Evolutionary conservation across 1,140 invertebrate species (phyloP).

Genomic region (Pararge aegeria): DNA sequence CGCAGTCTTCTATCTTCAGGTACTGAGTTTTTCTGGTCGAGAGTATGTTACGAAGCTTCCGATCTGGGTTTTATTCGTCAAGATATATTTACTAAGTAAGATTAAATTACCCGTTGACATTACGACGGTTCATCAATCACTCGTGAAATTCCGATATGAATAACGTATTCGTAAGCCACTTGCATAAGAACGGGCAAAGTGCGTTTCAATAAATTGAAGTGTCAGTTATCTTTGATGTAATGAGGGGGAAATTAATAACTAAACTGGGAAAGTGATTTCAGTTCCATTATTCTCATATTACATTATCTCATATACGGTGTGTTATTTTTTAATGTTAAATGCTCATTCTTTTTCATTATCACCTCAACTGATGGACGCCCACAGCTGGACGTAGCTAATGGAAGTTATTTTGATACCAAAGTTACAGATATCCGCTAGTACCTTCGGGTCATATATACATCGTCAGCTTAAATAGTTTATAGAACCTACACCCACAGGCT

Average conservation of each 20-base stretch:
- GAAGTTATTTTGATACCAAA: no score
- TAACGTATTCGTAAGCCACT: conserved; percentile 52
- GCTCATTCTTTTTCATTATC: background rate
- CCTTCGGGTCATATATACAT: no score
- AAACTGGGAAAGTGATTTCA: conserved; percentile 25
- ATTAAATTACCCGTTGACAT: conserved; percentile 61
- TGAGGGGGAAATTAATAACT: conserved; percentile 44
- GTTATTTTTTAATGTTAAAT: conserved; percentile 11
- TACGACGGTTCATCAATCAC: conserved; percentile 55
- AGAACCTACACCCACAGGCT: no score
- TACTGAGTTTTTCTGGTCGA: no score
- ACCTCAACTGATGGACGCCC: no score
- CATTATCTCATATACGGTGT: conserved; percentile 13
- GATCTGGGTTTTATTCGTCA: no score
- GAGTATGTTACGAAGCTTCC: no score
- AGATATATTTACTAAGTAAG: no score
- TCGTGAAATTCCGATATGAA: conserved; percentile 42
- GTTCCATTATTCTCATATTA: conserved; percentile 14
- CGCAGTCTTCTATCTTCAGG: no score
- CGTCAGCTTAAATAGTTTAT: no score
- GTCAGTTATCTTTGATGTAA: conserved; percentile 53
- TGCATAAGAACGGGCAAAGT: conserved; percentile 28
- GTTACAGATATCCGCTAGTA: no score
- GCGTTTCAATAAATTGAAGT: conserved; percentile 59
- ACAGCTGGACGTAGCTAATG: no score